Evolutionary conservation across 2,113 vertebrate species (phyloP).

Genomic region (Ardeotis arabs): DNA sequence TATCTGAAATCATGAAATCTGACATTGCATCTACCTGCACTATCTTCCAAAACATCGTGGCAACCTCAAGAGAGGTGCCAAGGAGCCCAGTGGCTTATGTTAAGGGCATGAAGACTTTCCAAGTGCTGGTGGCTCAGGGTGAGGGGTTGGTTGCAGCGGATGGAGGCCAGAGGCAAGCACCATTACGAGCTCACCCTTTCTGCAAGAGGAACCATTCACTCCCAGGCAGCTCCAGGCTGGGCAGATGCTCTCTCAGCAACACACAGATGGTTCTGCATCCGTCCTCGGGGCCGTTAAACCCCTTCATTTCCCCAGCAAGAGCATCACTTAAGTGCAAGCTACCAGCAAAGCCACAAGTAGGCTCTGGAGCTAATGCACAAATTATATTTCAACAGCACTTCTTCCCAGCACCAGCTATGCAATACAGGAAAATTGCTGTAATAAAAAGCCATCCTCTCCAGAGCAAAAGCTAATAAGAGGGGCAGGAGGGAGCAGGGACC

Average conservation of each 20-base stretch:
- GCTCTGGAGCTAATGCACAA: slow-evolving; percentile 5
- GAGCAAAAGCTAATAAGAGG: accelerated
- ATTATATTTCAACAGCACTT: slow-evolving; percentile 6
- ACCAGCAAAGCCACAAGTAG: background rate
- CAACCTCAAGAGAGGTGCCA: too few species aligned
- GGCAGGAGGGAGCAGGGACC: background rate
- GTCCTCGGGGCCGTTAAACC: background rate
- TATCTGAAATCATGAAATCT: background rate
- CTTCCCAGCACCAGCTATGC: background rate
- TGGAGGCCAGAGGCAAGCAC: background rate
- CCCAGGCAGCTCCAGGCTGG: background rate
- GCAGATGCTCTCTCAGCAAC: background rate
- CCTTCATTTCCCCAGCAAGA: background rate
- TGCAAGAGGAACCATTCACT: background rate
- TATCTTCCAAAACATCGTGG: background rate
- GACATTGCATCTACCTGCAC: background rate
- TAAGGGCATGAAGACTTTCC: background rate
- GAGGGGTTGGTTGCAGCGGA: background rate
- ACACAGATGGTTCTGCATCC: background rate
- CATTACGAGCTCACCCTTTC: background rate
- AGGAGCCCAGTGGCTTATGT: background rate
- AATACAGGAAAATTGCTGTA: background rate
- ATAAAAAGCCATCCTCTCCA: background rate
- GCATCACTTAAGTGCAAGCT: background rate
- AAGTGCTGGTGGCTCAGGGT: accelerated